Conservation (phyloP, 1,140 invertebrate genomes). For the Chlorops oryzae region DNA sequence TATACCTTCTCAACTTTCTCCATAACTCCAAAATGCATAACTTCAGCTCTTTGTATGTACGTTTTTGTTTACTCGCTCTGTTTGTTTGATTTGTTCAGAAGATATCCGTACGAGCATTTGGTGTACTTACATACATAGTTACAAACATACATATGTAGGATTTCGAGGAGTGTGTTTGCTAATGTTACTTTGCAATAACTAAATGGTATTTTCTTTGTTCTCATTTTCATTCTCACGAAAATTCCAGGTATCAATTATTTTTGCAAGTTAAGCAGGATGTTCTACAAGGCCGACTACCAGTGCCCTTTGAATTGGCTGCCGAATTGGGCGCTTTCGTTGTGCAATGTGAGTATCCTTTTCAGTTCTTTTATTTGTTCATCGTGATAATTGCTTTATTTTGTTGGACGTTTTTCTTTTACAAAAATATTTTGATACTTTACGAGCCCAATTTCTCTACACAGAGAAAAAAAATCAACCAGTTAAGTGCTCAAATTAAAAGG, state of each 20-base stretch:
- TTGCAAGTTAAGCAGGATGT: slow-evolving; percentile 94
- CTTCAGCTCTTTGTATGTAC: not conserved
- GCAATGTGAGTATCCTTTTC: slow-evolving; percentile 78
- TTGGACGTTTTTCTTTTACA: no score
- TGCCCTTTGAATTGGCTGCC: slow-evolving; percentile 80
- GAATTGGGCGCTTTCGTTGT: slow-evolving; percentile 89
- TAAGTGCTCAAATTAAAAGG: no score
- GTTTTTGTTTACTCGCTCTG: not conserved
- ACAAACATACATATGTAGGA: not conserved
- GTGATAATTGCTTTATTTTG: no score
- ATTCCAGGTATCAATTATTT: slow-evolving; percentile 86
- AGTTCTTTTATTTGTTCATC: not conserved
- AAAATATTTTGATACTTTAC: no score
- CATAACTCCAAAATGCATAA: not conserved
- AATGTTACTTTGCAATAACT: slow-evolving; percentile 10
- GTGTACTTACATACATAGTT: not conserved
- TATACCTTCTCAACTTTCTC: no score
- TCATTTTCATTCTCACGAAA: slow-evolving; percentile 8
- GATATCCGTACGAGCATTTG: no score
- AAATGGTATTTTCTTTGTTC: not conserved
- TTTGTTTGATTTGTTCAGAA: no score
- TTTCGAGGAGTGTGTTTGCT: not conserved
- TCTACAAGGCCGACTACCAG: slow-evolving; percentile 79
- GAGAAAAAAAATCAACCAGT: no score
- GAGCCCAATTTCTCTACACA: no score